Percentiles rank a stretch among this genome's conserved stretches.
Evolutionary conservation across 2,888 invertebrate species (phyloP).

Genomic region (Hirtodrosophila trivittata): DNA sequence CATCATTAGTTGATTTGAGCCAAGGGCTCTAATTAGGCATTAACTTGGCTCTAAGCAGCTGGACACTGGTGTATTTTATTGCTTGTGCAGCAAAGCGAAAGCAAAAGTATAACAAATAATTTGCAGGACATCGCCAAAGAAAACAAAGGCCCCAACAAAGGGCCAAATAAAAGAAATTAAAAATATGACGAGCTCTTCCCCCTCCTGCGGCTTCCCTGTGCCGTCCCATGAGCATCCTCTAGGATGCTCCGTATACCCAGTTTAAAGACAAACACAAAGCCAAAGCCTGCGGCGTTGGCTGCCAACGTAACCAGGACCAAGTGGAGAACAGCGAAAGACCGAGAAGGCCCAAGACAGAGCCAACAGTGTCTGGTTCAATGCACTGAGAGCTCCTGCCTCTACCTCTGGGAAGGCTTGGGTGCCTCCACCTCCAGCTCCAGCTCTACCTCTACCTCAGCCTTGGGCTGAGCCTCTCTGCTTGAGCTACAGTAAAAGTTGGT

Average conservation of each 20-base stretch:
- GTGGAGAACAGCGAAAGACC: conserved; percentile 9
- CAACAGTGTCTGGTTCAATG: conserved; percentile 62
- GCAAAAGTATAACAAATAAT: conserved; percentile 74
- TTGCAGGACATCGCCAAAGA: conserved; percentile 52
- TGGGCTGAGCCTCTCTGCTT: neutral
- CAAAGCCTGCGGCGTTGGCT: conserved; percentile 56
- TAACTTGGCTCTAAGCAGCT: conserved; percentile 69
- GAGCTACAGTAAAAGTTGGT: conserved; percentile 57
- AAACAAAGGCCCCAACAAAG: conserved; percentile 20
- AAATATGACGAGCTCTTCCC: conserved; percentile 42
- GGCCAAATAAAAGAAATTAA: conserved; percentile 72
- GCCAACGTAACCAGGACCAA: conserved; percentile 60
- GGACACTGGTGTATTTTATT: conserved; percentile 24
- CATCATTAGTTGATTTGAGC: conserved; percentile 73
- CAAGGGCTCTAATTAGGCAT: conserved; percentile 63
- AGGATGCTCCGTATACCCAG: neutral
- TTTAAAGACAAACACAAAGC: conserved; percentile 24
- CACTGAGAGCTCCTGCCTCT: conserved; percentile 48
- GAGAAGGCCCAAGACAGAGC: conserved; percentile 7
- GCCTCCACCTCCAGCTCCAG: too few relatives aligned
- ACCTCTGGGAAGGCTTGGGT: too few relatives aligned
- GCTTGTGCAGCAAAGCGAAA: conserved; percentile 41
- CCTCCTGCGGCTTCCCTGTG: neutral
- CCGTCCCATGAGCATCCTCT: neutral
- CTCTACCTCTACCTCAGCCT: too few relatives aligned